Evolutionary conservation across 1,140 invertebrate species (phyloP).

Genomic region (Drosophila erecta): DNA sequence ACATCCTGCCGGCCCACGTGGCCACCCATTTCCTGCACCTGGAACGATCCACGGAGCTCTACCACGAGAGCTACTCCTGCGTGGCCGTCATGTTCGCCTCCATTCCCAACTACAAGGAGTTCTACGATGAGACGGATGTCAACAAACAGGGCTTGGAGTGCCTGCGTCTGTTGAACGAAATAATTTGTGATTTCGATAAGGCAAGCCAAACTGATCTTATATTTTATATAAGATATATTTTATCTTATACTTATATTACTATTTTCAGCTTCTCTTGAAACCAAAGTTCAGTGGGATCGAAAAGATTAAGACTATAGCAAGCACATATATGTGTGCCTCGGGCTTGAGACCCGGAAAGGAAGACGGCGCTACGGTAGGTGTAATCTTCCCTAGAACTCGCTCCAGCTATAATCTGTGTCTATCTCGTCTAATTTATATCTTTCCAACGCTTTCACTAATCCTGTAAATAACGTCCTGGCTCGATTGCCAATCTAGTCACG

Average conservation of each 20-base stretch:
- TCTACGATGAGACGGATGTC: conserved; percentile 98
- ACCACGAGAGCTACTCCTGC: conserved; percentile 96
- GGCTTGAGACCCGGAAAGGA: conserved; percentile 95
- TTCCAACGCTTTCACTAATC: conserved; percentile 67
- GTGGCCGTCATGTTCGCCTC: conserved; percentile 99
- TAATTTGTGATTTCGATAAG: conserved; percentile 99
- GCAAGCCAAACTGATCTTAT: conserved; percentile 85
- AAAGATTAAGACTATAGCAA: conserved; percentile 99
- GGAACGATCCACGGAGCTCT: conserved; percentile 90
- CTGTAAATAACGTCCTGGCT: conserved; percentile 55
- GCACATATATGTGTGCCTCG: conserved; percentile 99
- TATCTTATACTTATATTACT: background rate
- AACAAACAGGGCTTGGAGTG: conserved; percentile 98
- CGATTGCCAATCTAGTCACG: conserved; percentile 63
- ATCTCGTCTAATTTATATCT: conserved; percentile 53
- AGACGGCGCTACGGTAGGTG: conserved; percentile 88
- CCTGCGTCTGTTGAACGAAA: conserved; percentile 97
- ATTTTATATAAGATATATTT: too few relatives aligned
- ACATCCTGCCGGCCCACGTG: conserved; percentile 98
- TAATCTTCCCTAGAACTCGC: too few relatives aligned
- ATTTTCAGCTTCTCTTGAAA: conserved; percentile 91
- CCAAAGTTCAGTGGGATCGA: conserved; percentile 98
- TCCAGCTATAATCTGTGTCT: conserved; percentile 9
- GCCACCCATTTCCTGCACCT: conserved; percentile 94
- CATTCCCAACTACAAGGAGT: conserved; percentile 99